phyloP scores from a whole-genome alignment of 2,888 invertebrate genomes.

The Ophion costatus region DNA sequence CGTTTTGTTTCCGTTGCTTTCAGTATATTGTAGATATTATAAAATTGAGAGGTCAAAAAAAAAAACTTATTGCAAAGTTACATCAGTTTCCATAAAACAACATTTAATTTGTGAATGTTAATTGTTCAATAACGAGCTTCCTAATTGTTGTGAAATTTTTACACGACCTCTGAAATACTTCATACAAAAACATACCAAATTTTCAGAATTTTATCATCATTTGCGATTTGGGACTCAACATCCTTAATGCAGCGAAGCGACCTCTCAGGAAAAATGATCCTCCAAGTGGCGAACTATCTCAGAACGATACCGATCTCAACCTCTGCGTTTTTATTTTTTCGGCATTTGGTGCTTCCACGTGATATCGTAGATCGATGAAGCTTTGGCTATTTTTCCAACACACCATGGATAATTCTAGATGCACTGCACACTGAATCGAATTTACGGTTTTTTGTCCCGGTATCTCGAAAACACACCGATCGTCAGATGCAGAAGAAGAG shows the following conservation, averaged over 20 bases:
- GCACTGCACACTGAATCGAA: not conserved
- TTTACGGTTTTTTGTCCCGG: not conserved
- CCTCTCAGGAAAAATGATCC: constrained; percentile 44
- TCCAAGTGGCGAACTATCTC: constrained; percentile 19
- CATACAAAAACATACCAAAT: too few species aligned
- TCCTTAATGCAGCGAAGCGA: constrained; percentile 33
- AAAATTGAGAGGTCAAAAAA: too few species aligned
- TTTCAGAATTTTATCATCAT: too few species aligned
- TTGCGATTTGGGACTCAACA: too few species aligned
- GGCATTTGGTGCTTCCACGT: not conserved
- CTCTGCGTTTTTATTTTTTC: not conserved
- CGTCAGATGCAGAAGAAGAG: not conserved
- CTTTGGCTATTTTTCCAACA: not conserved
- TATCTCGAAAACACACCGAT: not conserved
- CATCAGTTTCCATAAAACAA: too few species aligned
- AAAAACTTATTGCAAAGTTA: too few species aligned
- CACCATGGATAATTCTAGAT: not conserved
- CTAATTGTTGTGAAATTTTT: too few species aligned
- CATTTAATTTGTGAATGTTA: too few species aligned
- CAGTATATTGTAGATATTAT: too few species aligned
- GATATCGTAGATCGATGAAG: not conserved
- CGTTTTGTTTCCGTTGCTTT: too few species aligned
- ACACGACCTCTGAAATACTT: too few species aligned
- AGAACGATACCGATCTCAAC: constrained; percentile 46
- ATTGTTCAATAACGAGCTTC: too few species aligned